phyloP scores from a whole-genome alignment of 1,140 invertebrate genomes.

The Caenorhabditis remanei region DNA sequence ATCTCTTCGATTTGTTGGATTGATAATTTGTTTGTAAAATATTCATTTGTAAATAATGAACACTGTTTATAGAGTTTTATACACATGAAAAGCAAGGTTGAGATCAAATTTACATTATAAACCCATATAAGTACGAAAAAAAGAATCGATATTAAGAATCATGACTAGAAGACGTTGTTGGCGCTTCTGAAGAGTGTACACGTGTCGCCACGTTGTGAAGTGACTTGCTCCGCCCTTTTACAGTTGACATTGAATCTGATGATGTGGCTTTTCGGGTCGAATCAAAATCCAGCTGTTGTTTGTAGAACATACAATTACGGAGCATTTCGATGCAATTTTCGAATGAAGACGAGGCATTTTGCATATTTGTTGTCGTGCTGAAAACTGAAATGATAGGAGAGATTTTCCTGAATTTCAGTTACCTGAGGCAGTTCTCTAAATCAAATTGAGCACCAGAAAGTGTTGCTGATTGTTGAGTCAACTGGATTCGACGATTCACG shows the following conservation, averaged over 20 bases:
- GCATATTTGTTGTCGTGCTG: conserved; percentile 79
- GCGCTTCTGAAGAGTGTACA: conserved; percentile 4
- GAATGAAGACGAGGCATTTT: conserved; percentile 78
- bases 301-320: conserved; percentile 80
- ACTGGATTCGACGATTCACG: conserved; percentile 78
- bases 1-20: conserved; percentile 28
- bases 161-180: neutral
- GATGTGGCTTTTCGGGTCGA: conserved; percentile 69
- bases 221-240: conserved; percentile 57
- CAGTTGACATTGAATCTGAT: neutral
- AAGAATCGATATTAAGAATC: neutral
- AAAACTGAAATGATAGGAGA: conserved; percentile 48
- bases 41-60: neutral
- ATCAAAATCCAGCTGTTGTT: conserved; percentile 80
- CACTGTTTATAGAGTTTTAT: no score
- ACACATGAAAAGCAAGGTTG: no score
- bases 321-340: conserved; percentile 79
- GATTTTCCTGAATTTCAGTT: conserved; percentile 14
- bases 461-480: conserved; percentile 65
- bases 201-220: conserved; percentile 49
- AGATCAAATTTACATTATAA: neutral
- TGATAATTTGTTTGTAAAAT: neutral
- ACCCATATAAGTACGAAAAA: neutral
- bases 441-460: conserved; percentile 71
- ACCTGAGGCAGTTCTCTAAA: conserved; percentile 72